These are phyloP conservation scores for Oncorhynchus gorbuscha DNA, from an alignment of 2,113 vertebrate genomes.

Conservation along the genomic window DNA sequence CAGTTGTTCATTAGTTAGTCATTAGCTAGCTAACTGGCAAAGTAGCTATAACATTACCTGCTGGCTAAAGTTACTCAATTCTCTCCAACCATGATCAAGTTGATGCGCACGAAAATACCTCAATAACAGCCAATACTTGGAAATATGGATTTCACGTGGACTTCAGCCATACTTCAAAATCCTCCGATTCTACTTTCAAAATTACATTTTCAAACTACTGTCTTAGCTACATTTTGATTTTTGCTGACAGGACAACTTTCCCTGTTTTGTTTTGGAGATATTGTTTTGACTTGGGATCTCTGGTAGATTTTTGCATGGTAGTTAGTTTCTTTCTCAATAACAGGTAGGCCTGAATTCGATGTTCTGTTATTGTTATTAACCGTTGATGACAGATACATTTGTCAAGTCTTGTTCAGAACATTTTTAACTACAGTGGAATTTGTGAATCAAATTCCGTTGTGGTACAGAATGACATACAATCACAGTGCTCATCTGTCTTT, in stretches of 20 bases:
- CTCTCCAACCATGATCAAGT: neutral
- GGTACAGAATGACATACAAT: no score
- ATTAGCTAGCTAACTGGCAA: neutral
- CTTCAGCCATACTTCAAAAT: conserved; percentile 17
- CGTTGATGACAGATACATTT: no score
- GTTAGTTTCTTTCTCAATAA: conserved; percentile 4
- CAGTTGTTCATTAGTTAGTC: neutral
- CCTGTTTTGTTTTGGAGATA: neutral
- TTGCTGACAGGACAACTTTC: conserved; percentile 33
- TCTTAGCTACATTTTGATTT: neutral
- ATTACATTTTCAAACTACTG: conserved; percentile 4
- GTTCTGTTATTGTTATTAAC: no score
- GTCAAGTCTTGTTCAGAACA: no score
- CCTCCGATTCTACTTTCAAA: conserved; percentile 45
- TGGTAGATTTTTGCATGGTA: conserved; percentile 15
- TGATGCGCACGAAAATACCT: neutral
- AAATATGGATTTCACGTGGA: conserved; percentile 54
- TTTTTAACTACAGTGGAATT: no score
- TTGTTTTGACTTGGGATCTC: conserved; percentile 17
- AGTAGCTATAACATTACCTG: neutral
- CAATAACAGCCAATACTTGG: neutral
- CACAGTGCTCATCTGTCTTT: conserved; percentile 13
- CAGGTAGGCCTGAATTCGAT: conserved; percentile 43
- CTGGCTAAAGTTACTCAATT: neutral
- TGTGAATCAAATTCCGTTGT: no score